Evolutionary conservation across 2,888 invertebrate species (phyloP).

Genomic region (Drosophila fungiperda): DNA sequence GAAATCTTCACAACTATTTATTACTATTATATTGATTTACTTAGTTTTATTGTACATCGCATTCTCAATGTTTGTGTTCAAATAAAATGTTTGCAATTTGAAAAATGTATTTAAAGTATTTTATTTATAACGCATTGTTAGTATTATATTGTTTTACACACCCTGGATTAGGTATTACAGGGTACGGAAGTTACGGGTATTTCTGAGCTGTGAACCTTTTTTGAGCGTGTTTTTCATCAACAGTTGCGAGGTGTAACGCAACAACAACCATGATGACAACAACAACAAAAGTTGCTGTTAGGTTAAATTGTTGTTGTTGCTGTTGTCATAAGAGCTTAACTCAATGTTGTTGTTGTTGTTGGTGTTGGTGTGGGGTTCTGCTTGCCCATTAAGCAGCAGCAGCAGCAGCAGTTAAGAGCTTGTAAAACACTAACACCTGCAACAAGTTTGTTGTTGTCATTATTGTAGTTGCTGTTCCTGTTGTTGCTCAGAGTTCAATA

Average conservation of each 20-base stretch:
- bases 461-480: conserved; percentile 24
- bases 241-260: conserved; percentile 50
- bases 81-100: neutral
- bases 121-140: no score
- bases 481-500: conserved; percentile 67
- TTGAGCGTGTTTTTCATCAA: conserved; percentile 32
- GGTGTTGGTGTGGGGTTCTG: conserved; percentile 24
- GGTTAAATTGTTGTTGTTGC: conserved; percentile 21
- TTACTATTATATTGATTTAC: neutral
- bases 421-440: conserved; percentile 78
- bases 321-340: conserved; percentile 18
- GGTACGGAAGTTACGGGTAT: neutral
- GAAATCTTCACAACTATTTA: neutral
- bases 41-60: neutral
- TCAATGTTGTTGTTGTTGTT: conserved; percentile 35
- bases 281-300: conserved; percentile 20
- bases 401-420: conserved; percentile 75
- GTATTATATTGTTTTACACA: neutral
- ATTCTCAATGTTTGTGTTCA: neutral
- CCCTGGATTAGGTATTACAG: neutral
- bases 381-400: conserved; percentile 65
- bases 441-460: conserved; percentile 49
- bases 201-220: neutral
- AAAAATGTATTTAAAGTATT: neutral
- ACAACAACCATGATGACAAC: conserved; percentile 39